These are phyloP conservation scores for Brachyhypopomus gauderio DNA, from an alignment of 2,113 vertebrate species.

Conservation along the genomic window DNA sequence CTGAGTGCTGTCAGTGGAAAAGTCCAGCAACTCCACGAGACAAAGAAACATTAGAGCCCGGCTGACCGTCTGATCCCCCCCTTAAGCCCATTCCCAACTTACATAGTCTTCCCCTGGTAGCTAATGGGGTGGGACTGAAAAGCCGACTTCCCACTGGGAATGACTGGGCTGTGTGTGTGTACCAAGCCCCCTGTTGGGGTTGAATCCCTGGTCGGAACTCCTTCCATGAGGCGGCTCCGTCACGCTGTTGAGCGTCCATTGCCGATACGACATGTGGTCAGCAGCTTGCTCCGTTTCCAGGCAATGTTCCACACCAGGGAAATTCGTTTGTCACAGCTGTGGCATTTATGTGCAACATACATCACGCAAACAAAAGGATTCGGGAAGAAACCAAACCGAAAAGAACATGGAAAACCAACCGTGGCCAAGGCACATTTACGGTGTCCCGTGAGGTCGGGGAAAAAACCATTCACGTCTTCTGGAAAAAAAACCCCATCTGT, in stretches of 20 bases:
- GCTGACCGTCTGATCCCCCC: too few species aligned
- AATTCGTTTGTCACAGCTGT: background rate
- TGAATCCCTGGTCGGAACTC: background rate
- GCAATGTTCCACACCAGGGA: background rate
- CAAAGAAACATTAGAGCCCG: background rate
- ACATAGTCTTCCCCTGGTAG: too few species aligned
- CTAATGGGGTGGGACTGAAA: too few species aligned
- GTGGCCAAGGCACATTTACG: background rate
- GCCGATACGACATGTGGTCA: background rate
- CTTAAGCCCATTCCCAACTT: too few species aligned
- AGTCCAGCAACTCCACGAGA: background rate
- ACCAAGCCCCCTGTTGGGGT: too few species aligned
- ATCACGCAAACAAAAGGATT: background rate
- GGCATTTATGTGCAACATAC: background rate
- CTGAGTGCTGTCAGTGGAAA: slow-evolving; percentile 17
- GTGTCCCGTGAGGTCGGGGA: background rate
- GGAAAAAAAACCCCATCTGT: too few species aligned
- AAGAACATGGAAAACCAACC: background rate
- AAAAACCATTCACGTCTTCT: too few species aligned
- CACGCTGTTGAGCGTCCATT: background rate
- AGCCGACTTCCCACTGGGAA: too few species aligned
- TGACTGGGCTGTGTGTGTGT: too few species aligned
- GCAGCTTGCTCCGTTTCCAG: background rate
- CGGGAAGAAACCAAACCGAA: background rate
- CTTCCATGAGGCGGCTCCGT: background rate